phyloP scores from a whole-genome alignment of 1,140 invertebrate species.

The Drosophila sechellia region DNA sequence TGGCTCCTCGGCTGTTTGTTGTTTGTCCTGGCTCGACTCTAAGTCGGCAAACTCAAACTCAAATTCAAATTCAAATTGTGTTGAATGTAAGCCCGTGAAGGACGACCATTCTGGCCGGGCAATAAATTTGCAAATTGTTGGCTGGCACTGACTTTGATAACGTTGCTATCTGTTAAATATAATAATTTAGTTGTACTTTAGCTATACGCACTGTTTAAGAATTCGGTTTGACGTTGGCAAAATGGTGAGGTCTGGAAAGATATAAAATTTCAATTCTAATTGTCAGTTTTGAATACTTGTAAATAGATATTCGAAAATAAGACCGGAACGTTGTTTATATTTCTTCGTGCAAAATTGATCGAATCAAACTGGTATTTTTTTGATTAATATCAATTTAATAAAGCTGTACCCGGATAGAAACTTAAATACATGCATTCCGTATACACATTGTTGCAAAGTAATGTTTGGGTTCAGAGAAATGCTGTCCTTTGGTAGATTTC shows the following conservation, averaged over 20 bases:
- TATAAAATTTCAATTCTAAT: too few relatives aligned
- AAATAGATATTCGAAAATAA: too few relatives aligned
- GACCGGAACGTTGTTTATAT: too few relatives aligned
- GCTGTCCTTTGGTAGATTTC: constrained; percentile 10
- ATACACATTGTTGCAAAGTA: neutral
- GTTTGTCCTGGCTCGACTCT: constrained; percentile 39
- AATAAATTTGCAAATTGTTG: constrained; percentile 41
- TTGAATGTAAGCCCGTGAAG: constrained; percentile 35
- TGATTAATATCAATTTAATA: constrained; percentile 2
- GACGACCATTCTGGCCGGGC: constrained; percentile 20
- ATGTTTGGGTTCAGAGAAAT: neutral
- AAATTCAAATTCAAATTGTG: constrained; percentile 56
- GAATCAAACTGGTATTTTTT: neutral
- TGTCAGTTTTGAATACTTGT: too few relatives aligned
- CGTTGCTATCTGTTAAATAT: constrained; percentile 4
- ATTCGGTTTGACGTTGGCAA: neutral
- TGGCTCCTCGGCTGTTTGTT: constrained; percentile 43
- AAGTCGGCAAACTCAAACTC: constrained; percentile 33
- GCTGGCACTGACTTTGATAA: constrained; percentile 34
- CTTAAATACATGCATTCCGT: constrained; percentile 16
- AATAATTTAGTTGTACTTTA: neutral
- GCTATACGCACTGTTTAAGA: neutral
- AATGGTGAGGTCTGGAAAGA: too few relatives aligned
- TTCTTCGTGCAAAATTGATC: too few relatives aligned
- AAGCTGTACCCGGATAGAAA: constrained; percentile 11